A percentile compares a stretch with the other conserved stretches of the same genome.
phyloP scores from a whole-genome alignment of 2,888 invertebrate genomes.

The Oscheius onirici region DNA sequence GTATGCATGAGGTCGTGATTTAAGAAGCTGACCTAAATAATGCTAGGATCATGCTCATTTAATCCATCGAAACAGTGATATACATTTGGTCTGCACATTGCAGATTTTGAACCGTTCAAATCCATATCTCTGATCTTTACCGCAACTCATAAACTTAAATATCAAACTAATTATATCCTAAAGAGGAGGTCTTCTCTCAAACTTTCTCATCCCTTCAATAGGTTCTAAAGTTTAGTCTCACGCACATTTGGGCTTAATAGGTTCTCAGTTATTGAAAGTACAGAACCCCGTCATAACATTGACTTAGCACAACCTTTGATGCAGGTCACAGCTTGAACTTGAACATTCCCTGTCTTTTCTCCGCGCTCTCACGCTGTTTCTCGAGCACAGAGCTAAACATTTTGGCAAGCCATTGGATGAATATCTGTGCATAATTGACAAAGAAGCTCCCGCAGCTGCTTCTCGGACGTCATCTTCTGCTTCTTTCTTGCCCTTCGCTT shows the following conservation, averaged over 20 bases:
- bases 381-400: conserved; percentile 15
- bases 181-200: not conserved
- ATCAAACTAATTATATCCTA: no score
- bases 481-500: conserved; percentile 8
- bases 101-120: no score
- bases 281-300: conserved; percentile 2
- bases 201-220: not conserved
- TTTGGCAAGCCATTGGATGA: conserved; percentile 19
- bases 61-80: no score
- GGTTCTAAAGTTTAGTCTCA: not conserved
- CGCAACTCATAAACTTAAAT: no score
- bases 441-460: conserved; percentile 27
- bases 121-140: no score
- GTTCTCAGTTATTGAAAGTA: not conserved
- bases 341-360: not conserved
- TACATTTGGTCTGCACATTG: no score
- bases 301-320: not conserved
- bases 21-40: no score
- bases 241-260: not conserved
- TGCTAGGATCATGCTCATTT: no score
- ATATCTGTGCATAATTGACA: conserved; percentile 30
- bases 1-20: no score
- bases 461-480: conserved; percentile 23
- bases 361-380: conserved; percentile 7
- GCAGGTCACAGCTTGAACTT: not conserved